A percentile compares a stretch with the other conserved stretches of the same genome.
Conservation (phyloP, 2,113 vertebrate species). For the Noturus placidus region DNA sequence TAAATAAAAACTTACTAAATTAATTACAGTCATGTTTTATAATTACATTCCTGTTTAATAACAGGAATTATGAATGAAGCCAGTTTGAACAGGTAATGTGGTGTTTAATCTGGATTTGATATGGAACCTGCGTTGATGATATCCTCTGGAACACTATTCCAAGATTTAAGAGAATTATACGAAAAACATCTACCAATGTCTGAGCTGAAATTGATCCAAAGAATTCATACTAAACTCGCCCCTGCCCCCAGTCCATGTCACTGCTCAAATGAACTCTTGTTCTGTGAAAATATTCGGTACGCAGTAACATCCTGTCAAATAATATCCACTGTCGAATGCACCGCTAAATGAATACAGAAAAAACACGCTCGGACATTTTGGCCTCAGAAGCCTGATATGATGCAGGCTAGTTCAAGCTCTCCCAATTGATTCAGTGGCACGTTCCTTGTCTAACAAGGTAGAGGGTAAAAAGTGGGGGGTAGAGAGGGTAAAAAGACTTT, state of each 20-base stretch:
- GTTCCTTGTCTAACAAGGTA: slow-evolving; percentile 67
- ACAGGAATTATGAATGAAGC: background rate
- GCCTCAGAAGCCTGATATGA: slow-evolving; percentile 62
- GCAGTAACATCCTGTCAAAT: slow-evolving; percentile 37
- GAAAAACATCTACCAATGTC: background rate
- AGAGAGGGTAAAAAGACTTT: slow-evolving; percentile 78
- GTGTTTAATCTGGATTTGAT: background rate
- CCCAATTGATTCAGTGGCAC: slow-evolving; percentile 80
- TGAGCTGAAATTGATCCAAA: background rate
- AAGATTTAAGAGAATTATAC: background rate
- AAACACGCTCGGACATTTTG: slow-evolving; percentile 48
- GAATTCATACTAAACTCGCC: background rate
- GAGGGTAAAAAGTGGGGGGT: slow-evolving; percentile 60
- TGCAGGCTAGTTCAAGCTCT: slow-evolving; percentile 68
- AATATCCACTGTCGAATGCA: slow-evolving; percentile 58
- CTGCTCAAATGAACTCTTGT: background rate
- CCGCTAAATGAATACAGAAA: slow-evolving; percentile 52
- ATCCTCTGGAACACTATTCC: background rate
- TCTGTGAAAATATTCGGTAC: slow-evolving; percentile 15
- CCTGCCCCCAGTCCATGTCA: background rate
- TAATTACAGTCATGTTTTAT: background rate
- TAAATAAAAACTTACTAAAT: background rate
- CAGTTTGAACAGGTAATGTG: background rate
- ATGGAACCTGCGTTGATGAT: background rate
- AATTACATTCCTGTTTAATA: too few species aligned